Evolutionary conservation across 2,113 vertebrate genomes (phyloP).

Genomic region (Onychostruthus taczanowskii): DNA sequence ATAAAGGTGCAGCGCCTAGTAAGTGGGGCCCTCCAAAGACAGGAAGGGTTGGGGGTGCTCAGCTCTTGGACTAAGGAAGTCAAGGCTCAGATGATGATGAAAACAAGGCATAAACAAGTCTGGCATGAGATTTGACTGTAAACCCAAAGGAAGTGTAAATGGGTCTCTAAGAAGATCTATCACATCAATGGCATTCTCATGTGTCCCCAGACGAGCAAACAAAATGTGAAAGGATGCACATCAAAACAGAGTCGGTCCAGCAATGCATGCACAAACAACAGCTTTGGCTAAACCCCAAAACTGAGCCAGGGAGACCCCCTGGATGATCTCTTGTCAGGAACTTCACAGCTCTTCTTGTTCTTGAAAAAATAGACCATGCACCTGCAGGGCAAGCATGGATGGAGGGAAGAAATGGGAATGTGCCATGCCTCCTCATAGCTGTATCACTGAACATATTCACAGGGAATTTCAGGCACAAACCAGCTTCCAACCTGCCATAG

Average conservation of each 20-base stretch:
- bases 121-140: neutral
- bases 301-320: neutral
- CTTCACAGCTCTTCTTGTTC: neutral
- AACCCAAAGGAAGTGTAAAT: neutral
- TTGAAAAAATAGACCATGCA: neutral
- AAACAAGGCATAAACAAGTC: neutral
- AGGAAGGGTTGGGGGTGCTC: neutral
- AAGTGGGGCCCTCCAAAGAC: neutral
- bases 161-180: neutral
- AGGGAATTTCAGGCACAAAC: neutral
- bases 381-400: neutral
- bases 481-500: neutral
- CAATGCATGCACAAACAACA: neutral
- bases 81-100: neutral
- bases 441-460: neutral
- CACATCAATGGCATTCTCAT: fast-evolving
- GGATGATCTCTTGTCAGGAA: neutral
- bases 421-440: neutral
- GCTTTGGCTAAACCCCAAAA: neutral
- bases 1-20: neutral
- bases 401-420: neutral
- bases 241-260: neutral
- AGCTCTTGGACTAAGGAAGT: neutral
- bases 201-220: neutral
- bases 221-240: neutral